A percentile compares a stretch with the other conserved stretches of the same genome.
Evolutionary conservation across 2,797 vertebrate genomes (phyloP).

Genomic region (Acrocephalus scirpaceus): DNA sequence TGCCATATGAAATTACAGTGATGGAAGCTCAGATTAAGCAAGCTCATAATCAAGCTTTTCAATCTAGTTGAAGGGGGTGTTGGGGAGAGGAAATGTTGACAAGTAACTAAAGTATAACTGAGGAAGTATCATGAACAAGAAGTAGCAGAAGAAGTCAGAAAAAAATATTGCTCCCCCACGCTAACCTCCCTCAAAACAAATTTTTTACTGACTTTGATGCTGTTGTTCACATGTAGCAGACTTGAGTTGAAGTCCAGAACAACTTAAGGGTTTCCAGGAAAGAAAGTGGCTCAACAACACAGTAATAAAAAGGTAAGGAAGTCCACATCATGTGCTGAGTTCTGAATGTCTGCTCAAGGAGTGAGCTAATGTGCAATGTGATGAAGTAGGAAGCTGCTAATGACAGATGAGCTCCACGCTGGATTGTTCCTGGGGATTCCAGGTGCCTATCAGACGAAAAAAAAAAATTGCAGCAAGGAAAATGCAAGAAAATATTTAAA

Average conservation of each 20-base stretch:
- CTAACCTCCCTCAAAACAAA: not conserved
- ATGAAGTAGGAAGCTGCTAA: not conserved
- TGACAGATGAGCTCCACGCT: not conserved
- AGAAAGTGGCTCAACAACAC: not conserved
- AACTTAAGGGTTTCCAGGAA: not conserved
- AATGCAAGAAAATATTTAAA: not conserved
- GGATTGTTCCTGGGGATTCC: not conserved
- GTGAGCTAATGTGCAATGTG: not conserved
- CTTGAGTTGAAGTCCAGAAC: not conserved
- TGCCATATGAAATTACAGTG: not conserved
- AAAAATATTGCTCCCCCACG: not conserved
- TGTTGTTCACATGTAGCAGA: not conserved
- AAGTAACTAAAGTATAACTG: not conserved
- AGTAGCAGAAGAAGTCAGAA: not conserved
- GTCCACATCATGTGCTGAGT: not conserved
- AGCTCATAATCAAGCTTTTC: not conserved
- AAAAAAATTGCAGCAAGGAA: not conserved
- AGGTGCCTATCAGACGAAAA: not conserved
- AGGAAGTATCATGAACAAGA: not conserved
- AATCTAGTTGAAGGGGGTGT: not conserved
- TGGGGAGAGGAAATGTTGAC: not conserved
- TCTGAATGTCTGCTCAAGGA: not conserved
- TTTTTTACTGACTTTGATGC: not conserved
- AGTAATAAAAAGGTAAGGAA: not conserved
- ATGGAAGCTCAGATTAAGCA: not conserved